Evolutionary conservation across 2,888 invertebrate genomes (phyloP).

Genomic region (Esperia sulphurella): DNA sequence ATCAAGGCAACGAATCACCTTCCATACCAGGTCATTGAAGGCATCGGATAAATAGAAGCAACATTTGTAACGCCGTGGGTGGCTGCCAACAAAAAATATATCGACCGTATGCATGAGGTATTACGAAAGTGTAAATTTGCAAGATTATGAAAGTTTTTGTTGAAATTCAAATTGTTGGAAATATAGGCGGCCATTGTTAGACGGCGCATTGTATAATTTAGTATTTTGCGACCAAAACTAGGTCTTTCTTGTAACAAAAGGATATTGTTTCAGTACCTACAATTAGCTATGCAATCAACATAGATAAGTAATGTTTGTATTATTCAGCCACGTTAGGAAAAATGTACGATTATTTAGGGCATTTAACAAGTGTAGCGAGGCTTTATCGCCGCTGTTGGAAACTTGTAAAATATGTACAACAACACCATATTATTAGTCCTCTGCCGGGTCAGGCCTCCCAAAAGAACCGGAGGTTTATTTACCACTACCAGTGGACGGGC

Average conservation of each 20-base stretch:
- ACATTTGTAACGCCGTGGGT: background rate
- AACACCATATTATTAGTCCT: too few relatives aligned
- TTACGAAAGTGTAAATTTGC: background rate
- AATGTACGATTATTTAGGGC: constrained; percentile 7
- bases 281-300: constrained; percentile 69
- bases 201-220: constrained; percentile 53
- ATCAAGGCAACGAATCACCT: too few relatives aligned
- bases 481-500: too few relatives aligned
- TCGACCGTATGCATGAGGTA: background rate
- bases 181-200: constrained; percentile 53
- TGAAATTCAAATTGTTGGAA: constrained; percentile 35
- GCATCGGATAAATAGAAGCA: background rate
- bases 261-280: constrained; percentile 71
- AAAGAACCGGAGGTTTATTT: too few relatives aligned
- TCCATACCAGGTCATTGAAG: too few relatives aligned
- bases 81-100: background rate
- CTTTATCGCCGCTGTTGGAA: background rate
- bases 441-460: too few relatives aligned
- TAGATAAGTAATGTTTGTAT: constrained; percentile 66
- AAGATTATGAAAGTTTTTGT: constrained; percentile 10
- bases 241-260: constrained; percentile 71
- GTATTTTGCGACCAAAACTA: constrained; percentile 65
- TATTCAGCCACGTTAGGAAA: constrained; percentile 27
- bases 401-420: background rate
- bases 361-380: background rate